Percentiles rank a stretch among this genome's conserved stretches.
Evolutionary conservation across 2,888 invertebrate species (phyloP).

Genomic region (Tridacna crocea): DNA sequence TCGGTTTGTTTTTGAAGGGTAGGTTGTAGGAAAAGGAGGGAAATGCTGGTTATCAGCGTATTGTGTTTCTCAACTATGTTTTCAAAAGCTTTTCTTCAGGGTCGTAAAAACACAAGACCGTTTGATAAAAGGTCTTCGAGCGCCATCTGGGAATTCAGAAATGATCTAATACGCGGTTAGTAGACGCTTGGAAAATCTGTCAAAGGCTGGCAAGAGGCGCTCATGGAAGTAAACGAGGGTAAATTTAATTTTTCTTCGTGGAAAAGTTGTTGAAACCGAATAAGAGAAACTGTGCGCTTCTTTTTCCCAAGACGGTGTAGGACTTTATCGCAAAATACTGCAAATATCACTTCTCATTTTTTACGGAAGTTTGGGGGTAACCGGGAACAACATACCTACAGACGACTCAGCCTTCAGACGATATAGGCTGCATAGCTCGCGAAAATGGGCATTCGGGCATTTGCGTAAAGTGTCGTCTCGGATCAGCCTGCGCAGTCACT

Average conservation of each 20-base stretch:
- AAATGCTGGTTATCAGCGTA: not conserved
- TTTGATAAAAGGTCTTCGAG: not conserved
- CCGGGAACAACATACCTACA: no score
- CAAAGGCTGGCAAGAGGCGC: not conserved
- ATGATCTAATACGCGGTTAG: not conserved
- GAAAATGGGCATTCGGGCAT: no score
- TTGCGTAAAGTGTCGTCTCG: no score
- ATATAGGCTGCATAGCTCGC: no score
- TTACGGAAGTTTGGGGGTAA: no score
- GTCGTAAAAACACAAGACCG: not conserved
- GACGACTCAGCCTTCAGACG: no score
- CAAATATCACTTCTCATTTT: no score
- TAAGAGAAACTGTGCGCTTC: no score
- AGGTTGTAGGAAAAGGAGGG: not conserved
- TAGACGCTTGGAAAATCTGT: slow-evolving; percentile 19
- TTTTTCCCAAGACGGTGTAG: no score
- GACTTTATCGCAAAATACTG: no score
- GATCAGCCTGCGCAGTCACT: no score
- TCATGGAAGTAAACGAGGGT: slow-evolving; percentile 19
- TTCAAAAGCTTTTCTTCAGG: not conserved
- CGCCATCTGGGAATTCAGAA: not conserved
- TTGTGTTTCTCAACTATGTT: not conserved
- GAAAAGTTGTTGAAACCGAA: no score
- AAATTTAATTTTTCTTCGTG: slow-evolving; percentile 5
- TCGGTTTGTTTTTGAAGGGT: not conserved